These are phyloP conservation scores for Ispidina lecontei DNA, from an alignment of 2,797 vertebrate species.

Conservation along the genomic window DNA sequence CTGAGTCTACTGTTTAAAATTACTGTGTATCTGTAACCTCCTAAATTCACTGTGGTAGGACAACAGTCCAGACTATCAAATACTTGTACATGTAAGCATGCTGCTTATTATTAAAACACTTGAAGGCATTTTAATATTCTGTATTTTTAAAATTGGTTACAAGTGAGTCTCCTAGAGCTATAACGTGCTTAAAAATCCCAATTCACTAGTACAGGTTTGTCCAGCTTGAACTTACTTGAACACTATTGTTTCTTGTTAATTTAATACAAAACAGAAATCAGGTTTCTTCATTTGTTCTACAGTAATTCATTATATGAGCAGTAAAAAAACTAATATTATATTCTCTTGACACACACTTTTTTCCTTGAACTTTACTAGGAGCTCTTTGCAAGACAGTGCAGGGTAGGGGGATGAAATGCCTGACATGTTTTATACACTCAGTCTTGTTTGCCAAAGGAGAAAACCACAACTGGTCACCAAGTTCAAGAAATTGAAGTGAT, in stretches of 20 bases:
- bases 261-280: background rate
- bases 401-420: background rate
- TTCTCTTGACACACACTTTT: background rate
- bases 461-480: background rate
- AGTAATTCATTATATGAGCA: background rate
- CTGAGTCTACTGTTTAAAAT: background rate
- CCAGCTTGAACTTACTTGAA: background rate
- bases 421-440: background rate
- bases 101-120: slow-evolving; percentile 11
- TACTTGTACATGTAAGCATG: background rate
- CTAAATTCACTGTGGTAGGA: slow-evolving; percentile 3
- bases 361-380: background rate
- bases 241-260: background rate
- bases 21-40: background rate
- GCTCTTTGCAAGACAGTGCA: background rate
- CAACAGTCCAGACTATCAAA: background rate
- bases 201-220: background rate
- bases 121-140: slow-evolving; percentile 39
- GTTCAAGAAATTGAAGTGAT: background rate
- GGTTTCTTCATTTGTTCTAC: background rate
- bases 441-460: background rate
- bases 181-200: background rate
- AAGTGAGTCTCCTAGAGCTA: background rate
- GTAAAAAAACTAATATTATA: background rate
- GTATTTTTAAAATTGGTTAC: slow-evolving; percentile 4